Evolutionary conservation across 2,797 vertebrate genomes (phyloP), one percentile per base, ranked within the genome.

Genomic region (Gymnothorax reevesii): DNA sequence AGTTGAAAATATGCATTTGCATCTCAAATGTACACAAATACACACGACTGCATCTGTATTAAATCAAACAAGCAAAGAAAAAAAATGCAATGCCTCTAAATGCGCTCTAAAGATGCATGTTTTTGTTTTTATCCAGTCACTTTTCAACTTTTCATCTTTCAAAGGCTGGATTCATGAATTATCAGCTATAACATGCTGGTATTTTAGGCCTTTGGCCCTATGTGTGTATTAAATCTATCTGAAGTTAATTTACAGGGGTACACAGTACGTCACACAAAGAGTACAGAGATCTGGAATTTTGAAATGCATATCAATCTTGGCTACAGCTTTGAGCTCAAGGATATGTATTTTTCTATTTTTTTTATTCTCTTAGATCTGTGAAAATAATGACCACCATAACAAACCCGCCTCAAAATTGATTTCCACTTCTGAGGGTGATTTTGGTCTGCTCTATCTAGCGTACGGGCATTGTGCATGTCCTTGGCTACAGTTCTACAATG

Each of bases 331-430:
- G 27, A 20, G 42, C 73, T 77, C 73, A 77, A 77, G 52, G 15
- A 9, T 52, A 54, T 54, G 42, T 54, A 1, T 55, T 52, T 22
- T 54, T 7, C 42, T 27, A 6, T 27, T 80, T 54, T 55, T 22
- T 13, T 12, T 77, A 25, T 13, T 55, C 54, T 17, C 54, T 82
- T 55, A 57, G 20, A 82, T 55, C 54, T 57, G 79, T n/a, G 52
- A 82, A 82, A 82, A 20, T 82, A 57, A 82, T 82, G 79, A 82
- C 57, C 55, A 55, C 20, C 20, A 59, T 8, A 27, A 27, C 49
- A 15, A 20, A 83, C 27, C 8, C 57, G 33, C 57, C 17, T 83
- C 82, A 57, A 73, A 13, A 73, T 4, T 73, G 69, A 77, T 77
- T 77, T 52, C 13, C 82, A 57, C 57, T 60, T 59, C 52, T 83